Percentiles rank a stretch among this genome's conserved stretches.
These are phyloP conservation scores for Corythornis leucogaster DNA, from an alignment of 2,797 vertebrate genomes.

Conservation along the genomic window DNA sequence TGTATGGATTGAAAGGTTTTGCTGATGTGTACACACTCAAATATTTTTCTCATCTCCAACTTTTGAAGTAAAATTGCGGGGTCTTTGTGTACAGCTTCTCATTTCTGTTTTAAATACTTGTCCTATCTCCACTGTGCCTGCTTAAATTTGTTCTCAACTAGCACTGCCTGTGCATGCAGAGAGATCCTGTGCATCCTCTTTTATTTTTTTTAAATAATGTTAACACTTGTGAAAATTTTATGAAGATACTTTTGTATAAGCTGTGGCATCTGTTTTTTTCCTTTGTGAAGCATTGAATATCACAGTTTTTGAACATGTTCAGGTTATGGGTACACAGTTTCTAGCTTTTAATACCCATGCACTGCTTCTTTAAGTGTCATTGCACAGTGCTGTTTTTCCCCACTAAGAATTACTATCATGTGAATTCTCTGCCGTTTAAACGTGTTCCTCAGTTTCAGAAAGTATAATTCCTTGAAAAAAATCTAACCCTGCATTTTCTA, in stretches of 20 bases:
- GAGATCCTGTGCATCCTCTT: conserved; percentile 92
- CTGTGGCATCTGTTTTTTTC: conserved; percentile 81
- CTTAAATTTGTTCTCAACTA: conserved; percentile 89
- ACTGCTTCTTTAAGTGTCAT: conserved; percentile 79
- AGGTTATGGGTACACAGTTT: conserved; percentile 74
- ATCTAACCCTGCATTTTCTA: conserved; percentile 53
- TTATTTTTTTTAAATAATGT: conserved; percentile 92
- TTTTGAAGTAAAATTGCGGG: conserved; percentile 68
- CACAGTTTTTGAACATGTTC: conserved; percentile 76
- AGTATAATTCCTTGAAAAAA: conserved; percentile 73
- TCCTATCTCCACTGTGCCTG: conserved; percentile 87
- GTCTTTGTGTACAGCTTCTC: conserved; percentile 76
- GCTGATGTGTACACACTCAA: conserved; percentile 66
- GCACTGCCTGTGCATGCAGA: conserved; percentile 92
- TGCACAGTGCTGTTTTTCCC: conserved; percentile 73
- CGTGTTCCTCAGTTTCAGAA: conserved; percentile 73
- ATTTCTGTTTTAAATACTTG: conserved; percentile 70
- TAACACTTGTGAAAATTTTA: conserved; percentile 92
- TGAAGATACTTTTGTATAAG: conserved; percentile 86
- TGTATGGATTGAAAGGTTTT: conserved; percentile 67
- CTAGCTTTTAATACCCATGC: conserved; percentile 71
- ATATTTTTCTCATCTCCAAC: conserved; percentile 72
- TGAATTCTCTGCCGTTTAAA: conserved; percentile 66
- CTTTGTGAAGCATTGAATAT: conserved; percentile 78
- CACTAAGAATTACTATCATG: conserved; percentile 77